Base-by-base conservation (phyloP, 2,888 invertebrate genomes). In the Drosophila affinis region DNA sequence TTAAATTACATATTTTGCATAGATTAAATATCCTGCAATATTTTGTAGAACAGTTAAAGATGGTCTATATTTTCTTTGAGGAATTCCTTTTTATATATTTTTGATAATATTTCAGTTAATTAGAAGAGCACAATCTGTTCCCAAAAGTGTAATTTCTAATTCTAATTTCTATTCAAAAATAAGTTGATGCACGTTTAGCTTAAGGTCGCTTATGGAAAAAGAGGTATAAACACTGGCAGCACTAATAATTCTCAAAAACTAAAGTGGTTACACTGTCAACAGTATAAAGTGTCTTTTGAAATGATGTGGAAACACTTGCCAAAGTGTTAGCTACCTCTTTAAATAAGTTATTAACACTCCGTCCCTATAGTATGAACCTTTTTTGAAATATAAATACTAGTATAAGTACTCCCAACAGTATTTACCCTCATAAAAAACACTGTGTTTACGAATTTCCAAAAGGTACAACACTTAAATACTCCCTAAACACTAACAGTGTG, bases 1-100 rank as follows among this genome's bases (percentile, higher is more conserved):
- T 51, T 34, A 18, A 44, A 45, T 18, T 46, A 52, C 39, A 59
- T 52, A 55, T 54, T 47, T 71, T 56, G 56, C 71, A 59, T 32
- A 39, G 51, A 65, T 61, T 24, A 59, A 32, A 73, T 44, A 55
- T 18, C 29, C 34, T 34, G 58, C 44, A 44, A 46, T 6, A 34
- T 34, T 17, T 17, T 62, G 27, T 56, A 47, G 39, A 48, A 49
- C 46, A 56, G 17, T 34, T 29, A 24, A 29, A 17, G 12, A 14
- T 7, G 34, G 34, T 34, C 34, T 14, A 39, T 39, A 39, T 39
- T 39, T 39, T 14, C 6, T 14, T 14, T 39, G 14, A 14, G 39
- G 14, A 14, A 39, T 14, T 39, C 39, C 2, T 14, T 14, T 6
- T n/a, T 7, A 6, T n/a, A 39, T 14, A 6, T 1, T 39, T 39